Conservation (phyloP, 2,797 vertebrate species). For the Carapus acus region DNA sequence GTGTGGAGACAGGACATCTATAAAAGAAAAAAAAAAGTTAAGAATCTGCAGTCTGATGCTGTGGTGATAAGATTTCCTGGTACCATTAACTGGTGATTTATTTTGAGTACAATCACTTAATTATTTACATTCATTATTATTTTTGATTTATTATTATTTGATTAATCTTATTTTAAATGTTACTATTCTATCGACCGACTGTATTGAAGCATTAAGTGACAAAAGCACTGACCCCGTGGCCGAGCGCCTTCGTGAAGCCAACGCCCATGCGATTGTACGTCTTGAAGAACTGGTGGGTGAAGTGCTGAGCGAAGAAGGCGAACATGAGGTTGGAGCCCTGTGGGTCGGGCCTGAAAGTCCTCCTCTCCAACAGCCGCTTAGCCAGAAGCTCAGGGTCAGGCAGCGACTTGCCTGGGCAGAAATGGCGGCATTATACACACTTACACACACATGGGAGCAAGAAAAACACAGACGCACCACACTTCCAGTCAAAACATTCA, state of each 20-base stretch:
- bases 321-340: slow-evolving; percentile 91
- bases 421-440: slow-evolving; percentile 10
- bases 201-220: too few relatives aligned
- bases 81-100: too few relatives aligned
- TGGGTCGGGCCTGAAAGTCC: slow-evolving; percentile 83
- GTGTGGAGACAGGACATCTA: too few relatives aligned
- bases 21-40: too few relatives aligned
- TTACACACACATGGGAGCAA: too few relatives aligned
- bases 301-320: slow-evolving; percentile 97
- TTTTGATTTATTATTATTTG: too few relatives aligned
- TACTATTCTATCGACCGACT: too few relatives aligned
- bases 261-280: slow-evolving; percentile 87
- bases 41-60: too few relatives aligned
- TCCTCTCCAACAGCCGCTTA: slow-evolving; percentile 77
- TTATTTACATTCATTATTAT: too few relatives aligned
- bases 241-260: slow-evolving; percentile 86
- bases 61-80: too few relatives aligned
- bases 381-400: slow-evolving; percentile 81
- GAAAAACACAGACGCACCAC: slow-evolving; percentile 21
- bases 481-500: slow-evolving; percentile 39
- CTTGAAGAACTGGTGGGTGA: slow-evolving; percentile 99
- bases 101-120: too few relatives aligned
- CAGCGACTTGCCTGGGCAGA: slow-evolving; percentile 76
- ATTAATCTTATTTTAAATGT: too few relatives aligned
- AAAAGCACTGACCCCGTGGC: slow-evolving; percentile 82